Evolutionary conservation across 53 echinoderm and acorn worm genomes (phyloP).

Genomic region (Astropecten irregularis): DNA sequence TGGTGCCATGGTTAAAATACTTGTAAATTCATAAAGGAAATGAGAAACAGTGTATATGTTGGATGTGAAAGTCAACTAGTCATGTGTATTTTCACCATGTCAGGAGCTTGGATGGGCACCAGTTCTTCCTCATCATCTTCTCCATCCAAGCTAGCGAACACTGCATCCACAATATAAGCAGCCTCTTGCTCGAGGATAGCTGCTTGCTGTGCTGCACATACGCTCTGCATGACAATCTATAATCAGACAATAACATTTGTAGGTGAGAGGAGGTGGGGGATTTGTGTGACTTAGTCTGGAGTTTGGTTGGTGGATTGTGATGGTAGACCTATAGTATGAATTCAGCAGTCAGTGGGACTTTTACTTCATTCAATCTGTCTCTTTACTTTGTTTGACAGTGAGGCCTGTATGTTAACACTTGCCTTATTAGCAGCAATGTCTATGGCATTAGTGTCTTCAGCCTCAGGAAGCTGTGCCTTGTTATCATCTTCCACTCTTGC

Average conservation of each 20-base stretch:
- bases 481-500: slow-evolving; percentile 20
- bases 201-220: slow-evolving; percentile 1
- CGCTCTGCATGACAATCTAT: too few species aligned
- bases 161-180: slow-evolving; percentile 4
- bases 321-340: too few species aligned
- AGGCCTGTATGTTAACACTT: slow-evolving; percentile 31
- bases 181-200: slow-evolving; percentile 11
- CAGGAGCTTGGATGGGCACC: neutral
- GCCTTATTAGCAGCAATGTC: neutral
- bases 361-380: neutral
- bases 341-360: too few species aligned
- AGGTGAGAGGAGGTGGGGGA: too few species aligned
- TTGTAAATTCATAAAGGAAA: too few species aligned
- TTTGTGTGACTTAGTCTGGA: too few species aligned
- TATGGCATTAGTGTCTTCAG: neutral
- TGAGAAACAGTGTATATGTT: too few species aligned
- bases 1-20: too few species aligned
- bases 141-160: slow-evolving; percentile 12
- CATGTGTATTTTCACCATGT: neutral
- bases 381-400: neutral
- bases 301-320: too few species aligned
- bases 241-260: too few species aligned
- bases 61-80: too few species aligned
- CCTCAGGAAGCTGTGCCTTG: neutral
- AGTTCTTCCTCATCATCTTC: neutral